A percentile compares a stretch with the other conserved stretches of the same genome.
These are phyloP conservation scores for Triops longicaudatus DNA, from an alignment of 1,140 invertebrate genomes.

Conservation along the genomic window DNA sequence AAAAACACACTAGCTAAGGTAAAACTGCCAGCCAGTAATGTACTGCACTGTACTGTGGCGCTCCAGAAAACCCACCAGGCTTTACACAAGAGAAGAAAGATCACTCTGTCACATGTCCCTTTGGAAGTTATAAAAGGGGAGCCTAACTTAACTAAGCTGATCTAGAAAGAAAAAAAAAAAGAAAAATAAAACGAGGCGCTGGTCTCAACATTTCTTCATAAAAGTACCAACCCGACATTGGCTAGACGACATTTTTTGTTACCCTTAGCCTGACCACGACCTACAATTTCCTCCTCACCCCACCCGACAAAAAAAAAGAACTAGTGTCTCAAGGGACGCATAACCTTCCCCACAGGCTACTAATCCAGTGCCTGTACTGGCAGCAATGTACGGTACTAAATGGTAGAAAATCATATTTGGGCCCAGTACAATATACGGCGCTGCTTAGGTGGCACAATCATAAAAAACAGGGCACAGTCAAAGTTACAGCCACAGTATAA, in stretches of 20 bases:
- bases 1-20: background rate
- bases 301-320: too few species aligned
- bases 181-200: background rate
- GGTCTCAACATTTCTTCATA: constrained; percentile 1
- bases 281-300: background rate
- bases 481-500: too few species aligned
- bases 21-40: background rate
- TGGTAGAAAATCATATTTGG: background rate
- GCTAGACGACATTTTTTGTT: background rate
- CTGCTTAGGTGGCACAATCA: too few species aligned
- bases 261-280: background rate
- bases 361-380: too few species aligned
- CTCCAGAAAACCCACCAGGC: background rate
- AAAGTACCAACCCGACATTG: background rate
- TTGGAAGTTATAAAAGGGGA: constrained; percentile 9
- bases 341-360: background rate
- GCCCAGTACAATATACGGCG: too few species aligned
- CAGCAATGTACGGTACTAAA: background rate
- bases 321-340: background rate
- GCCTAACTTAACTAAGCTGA: background rate
- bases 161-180: background rate
- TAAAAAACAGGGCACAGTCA: too few species aligned
- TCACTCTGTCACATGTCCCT: background rate
- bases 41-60: too few species aligned
- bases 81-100: background rate